Base-by-base conservation (phyloP, 2,113 vertebrate genomes). In the Elgaria multicarinata region DNA sequence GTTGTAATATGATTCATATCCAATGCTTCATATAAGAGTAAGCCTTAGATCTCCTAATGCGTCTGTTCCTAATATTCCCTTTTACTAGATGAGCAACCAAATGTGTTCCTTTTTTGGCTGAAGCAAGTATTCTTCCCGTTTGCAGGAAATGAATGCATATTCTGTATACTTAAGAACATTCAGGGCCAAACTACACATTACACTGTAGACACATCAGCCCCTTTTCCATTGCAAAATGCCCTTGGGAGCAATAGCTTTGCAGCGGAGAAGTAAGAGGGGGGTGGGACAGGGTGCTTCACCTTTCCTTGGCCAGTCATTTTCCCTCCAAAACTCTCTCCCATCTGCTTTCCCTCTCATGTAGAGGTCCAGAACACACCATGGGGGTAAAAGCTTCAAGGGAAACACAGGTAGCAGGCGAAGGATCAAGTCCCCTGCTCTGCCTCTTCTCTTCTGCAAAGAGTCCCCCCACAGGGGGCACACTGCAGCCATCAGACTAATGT, bases 11-110 rank as follows among this genome's bases (percentile, higher is more conserved):
- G 85, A 95, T 93, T 96, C 96, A 94, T 94, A 92, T 93, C 87
- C 92, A 95, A 78, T 80, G 80, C 89, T 89, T 96, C 94, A 94
- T 88, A 94, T 85, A 94, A 95, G 85, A 87, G 93, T 87, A 96
- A 96, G 93, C 87, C 74, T 96, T 95, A 94, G 92, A 96, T 94
- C 94, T 92, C 91, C 96, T 95, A 94, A 94, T 90, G 90, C 92
- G 90, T 85, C 87, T 96, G 92, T 93, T 96, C 91, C 81, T 92
- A 95, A 95, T 95, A 89, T 95, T 95, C 92, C 93, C 95, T 95
- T 89, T 93, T 90, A 83, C 90, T 95, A 90, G 89, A 93, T 91
- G 86, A 92, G 88, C 90, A 95, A 92, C 93, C 90, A 94, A 97
- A 58, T 93, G 86, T 90, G 91, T 95, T 96, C 95, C 95, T 91